Conservation (phyloP, 2,113 vertebrate genomes). For the Raphicerus campestris region DNA sequence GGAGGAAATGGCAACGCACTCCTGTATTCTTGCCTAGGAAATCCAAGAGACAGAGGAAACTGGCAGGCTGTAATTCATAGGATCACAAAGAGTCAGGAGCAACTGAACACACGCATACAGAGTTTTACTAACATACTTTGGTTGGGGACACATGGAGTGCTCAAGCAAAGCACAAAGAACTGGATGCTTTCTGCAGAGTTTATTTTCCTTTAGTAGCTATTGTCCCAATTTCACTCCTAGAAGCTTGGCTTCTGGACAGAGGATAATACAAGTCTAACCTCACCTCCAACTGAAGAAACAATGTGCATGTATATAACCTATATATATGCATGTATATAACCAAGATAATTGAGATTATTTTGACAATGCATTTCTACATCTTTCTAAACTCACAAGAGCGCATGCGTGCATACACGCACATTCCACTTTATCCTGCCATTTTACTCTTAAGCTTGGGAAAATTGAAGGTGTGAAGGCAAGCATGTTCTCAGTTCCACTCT, state of each 20-base stretch:
- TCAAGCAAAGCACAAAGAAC: not conserved
- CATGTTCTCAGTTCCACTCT: conserved; percentile 69
- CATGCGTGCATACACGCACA: not conserved
- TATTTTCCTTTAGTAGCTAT: not conserved
- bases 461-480: conserved; percentile 70
- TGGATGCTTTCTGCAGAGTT: not conserved
- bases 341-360: not conserved
- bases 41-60: not conserved
- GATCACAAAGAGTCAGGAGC: not conserved
- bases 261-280: not conserved
- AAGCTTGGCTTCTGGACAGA: not conserved
- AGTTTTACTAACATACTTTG: not conserved
- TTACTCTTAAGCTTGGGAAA: conserved; percentile 70
- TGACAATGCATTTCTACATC: not conserved
- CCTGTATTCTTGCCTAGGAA: not conserved
- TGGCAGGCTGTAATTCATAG: not conserved
- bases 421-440: conserved; percentile 61
- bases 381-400: not conserved
- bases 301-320: not conserved
- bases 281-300: not conserved
- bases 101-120: not conserved
- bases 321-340: not conserved
- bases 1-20: not conserved
- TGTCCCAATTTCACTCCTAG: not conserved
- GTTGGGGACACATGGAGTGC: not conserved